These are phyloP conservation scores for Leptopilina drosophilae DNA, from an alignment of 2,888 invertebrate species.

Conservation along the genomic window DNA sequence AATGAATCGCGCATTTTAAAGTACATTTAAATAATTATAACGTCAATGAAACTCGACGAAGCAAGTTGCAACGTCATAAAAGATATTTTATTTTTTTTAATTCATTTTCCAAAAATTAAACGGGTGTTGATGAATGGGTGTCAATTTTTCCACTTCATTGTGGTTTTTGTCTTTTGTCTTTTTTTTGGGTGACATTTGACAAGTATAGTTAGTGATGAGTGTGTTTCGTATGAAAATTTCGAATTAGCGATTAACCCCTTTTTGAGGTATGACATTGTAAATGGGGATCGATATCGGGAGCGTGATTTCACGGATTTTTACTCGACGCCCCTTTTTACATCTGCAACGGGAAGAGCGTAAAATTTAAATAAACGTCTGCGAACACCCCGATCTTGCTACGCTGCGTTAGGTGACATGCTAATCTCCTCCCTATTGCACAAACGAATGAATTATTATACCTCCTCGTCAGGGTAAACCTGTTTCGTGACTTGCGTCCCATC, in stretches of 20 bases:
- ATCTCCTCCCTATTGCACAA: conserved; percentile 63
- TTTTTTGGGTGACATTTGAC: no score
- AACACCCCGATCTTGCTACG: conserved; percentile 66
- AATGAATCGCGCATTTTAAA: no score
- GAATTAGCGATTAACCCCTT: conserved; percentile 55
- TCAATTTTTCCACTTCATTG: no score
- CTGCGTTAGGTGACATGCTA: conserved; percentile 73
- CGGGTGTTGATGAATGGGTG: no score
- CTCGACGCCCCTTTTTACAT: conserved; percentile 58
- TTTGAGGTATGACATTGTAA: conserved; percentile 31
- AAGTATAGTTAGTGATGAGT: no score
- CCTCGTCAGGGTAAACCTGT: conserved; percentile 56
- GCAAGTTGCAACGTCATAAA: no score
- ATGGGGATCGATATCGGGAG: conserved; percentile 50
- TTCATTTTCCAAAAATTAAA: no score
- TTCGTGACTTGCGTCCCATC: conserved; percentile 44
- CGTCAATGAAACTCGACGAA: no score
- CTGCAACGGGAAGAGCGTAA: conserved; percentile 71
- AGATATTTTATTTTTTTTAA: no score
- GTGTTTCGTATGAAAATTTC: background rate
- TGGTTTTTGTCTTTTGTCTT: no score
- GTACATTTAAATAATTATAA: no score
- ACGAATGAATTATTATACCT: conserved; percentile 63
- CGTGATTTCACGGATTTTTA: conserved; percentile 70
- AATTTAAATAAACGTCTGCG: conserved; percentile 74